Evolutionary conservation across 2,888 invertebrate genomes (phyloP), one percentile per base, ranked within the genome.

Genomic region (Spilarctia lutea): DNA sequence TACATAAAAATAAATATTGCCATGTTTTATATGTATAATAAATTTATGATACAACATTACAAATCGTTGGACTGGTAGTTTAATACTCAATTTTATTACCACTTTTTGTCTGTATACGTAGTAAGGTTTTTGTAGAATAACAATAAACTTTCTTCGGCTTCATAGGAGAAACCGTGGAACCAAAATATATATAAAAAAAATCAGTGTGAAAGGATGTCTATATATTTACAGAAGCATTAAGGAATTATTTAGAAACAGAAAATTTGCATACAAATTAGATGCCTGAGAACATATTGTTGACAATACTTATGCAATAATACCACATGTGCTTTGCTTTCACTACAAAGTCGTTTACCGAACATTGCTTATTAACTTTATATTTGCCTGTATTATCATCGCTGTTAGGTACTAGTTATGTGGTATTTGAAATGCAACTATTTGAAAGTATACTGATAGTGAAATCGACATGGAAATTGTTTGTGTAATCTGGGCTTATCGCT

Each of bases 271-370:
- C 56, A 79, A 78, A 76, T 74, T 65, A 52, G 63, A 60, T 73
- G 56, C 39, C 35, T 30, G 45, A 56, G 70, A 52, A 42, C 10
- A 42, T 24, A 52, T 48, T 71, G 73, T 73, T 75, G 73, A 74
- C 75, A 68, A 71, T 66, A 78, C 73, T 83, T 83, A 83, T 73
- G 83, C 83, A 83, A 84, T 84, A 77, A 77, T 52, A 70, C 45
- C 35, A 24, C n/a, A 42, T 66, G 48, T 68, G 71, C 56, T 68
- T 71, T 63, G 30, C 85, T 83, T 83, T 83, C 83, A 83, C 85
- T 13, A 52, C 71, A 24, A 60, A 60, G 63, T 76, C 65, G 75
- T 68, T 70, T 76, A 73, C 80, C 68, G 75, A 75, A 74, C 30
- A 73, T 66, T 76, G 73, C 52, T 39, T 66, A 35, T 35, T 52